Conservation (phyloP, 2,797 vertebrate genomes). For the Gobionotothen gibberifrons region DNA sequence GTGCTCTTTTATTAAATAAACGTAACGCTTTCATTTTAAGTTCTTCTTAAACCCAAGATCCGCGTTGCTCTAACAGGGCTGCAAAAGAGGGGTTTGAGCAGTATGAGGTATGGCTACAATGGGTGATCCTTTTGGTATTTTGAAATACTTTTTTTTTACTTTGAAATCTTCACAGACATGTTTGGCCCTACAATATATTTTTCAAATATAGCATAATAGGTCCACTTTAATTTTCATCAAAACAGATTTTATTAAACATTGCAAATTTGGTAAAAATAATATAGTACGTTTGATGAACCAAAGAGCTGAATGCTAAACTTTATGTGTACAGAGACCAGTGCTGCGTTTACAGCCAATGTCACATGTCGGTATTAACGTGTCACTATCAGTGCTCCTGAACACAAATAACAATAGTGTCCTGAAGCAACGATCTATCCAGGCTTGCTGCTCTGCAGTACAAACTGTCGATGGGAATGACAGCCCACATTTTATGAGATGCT, state of each 20-base stretch:
- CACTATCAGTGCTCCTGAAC: constrained; percentile 39
- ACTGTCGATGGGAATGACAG: constrained; percentile 58
- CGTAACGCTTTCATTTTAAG: too few relatives aligned
- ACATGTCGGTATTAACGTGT: constrained; percentile 40
- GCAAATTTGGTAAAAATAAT: neutral
- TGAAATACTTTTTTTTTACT: too few relatives aligned
- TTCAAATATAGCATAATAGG: too few relatives aligned
- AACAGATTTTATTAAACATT: neutral
- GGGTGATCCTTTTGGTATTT: too few relatives aligned
- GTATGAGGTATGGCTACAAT: too few relatives aligned
- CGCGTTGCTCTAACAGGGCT: too few relatives aligned
- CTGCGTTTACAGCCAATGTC: constrained; percentile 32
- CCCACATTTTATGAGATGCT: constrained; percentile 50
- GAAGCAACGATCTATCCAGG: constrained; percentile 55
- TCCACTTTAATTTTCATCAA: neutral
- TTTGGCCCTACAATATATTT: too few relatives aligned
- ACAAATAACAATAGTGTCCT: constrained; percentile 39
- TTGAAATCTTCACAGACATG: too few relatives aligned
- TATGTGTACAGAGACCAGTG: constrained; percentile 16
- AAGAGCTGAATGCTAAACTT: neutral
- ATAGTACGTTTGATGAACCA: neutral
- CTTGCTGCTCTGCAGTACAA: constrained; percentile 35
- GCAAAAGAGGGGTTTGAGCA: too few relatives aligned
- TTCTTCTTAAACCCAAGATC: too few relatives aligned
- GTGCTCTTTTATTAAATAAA: too few relatives aligned